These are phyloP conservation scores for Colistium nudipinnis DNA, from an alignment of 2,113 vertebrate species.

Conservation along the genomic window DNA sequence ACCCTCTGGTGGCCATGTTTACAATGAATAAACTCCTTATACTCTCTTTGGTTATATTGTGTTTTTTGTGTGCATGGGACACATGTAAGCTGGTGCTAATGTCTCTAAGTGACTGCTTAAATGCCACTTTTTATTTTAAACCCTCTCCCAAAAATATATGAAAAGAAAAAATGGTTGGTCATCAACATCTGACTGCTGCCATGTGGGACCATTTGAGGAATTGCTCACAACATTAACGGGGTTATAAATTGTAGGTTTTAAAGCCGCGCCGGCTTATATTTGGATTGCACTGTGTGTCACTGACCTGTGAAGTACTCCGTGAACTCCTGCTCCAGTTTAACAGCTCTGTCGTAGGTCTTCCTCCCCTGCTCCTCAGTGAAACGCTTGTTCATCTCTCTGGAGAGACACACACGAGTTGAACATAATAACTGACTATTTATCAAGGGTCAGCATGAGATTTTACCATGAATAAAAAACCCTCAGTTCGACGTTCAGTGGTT, in stretches of 20 bases:
- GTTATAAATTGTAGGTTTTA: background rate
- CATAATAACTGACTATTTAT: background rate
- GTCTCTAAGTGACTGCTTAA: too few relatives aligned
- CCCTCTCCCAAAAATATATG: too few relatives aligned
- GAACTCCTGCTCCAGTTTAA: conserved; percentile 96
- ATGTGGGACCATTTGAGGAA: too few relatives aligned
- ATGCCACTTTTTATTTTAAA: too few relatives aligned
- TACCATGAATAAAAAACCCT: background rate
- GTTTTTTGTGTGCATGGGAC: too few relatives aligned
- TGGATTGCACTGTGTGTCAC: conserved; percentile 22
- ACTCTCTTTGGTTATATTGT: too few relatives aligned
- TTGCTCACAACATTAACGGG: background rate
- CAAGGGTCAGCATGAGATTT: background rate
- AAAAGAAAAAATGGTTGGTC: too few relatives aligned
- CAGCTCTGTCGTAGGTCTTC: conserved; percentile 93
- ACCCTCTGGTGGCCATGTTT: too few relatives aligned
- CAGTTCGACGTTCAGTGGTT: background rate
- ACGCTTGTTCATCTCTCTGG: conserved; percentile 98
- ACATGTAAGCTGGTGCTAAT: too few relatives aligned
- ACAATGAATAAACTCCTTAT: too few relatives aligned
- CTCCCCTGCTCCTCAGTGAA: conserved; percentile 93
- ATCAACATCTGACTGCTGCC: too few relatives aligned
- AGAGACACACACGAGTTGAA: background rate
- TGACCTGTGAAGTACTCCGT: conserved; percentile 96
- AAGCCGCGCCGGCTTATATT: background rate